A percentile compares a stretch with the other conserved stretches of the same genome.
These are phyloP conservation scores for Asobara japonica DNA, from an alignment of 1,140 invertebrate genomes.

Conservation along the genomic window DNA sequence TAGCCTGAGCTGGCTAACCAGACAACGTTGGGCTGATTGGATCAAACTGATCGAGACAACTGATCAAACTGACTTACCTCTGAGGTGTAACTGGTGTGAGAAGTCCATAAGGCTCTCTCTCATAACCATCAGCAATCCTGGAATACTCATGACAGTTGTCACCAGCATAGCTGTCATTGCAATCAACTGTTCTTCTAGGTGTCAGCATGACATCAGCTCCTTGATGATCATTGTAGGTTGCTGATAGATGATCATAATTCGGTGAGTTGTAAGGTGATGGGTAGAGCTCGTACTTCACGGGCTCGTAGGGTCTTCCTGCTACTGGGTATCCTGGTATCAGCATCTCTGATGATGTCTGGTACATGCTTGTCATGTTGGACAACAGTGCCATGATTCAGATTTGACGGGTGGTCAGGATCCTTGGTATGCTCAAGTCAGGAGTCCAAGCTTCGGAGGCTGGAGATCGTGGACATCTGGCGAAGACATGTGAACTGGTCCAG, in stretches of 20 bases:
- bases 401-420: too few species aligned
- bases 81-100: constrained; percentile 57
- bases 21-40: too few species aligned
- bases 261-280: constrained; percentile 61
- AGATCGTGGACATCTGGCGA: too few species aligned
- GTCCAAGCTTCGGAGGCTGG: too few species aligned
- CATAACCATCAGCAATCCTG: constrained; percentile 53
- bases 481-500: too few species aligned
- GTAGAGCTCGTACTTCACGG: constrained; percentile 51
- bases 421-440: too few species aligned
- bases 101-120: constrained; percentile 52
- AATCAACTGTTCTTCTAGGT: constrained; percentile 45
- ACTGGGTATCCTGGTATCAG: constrained; percentile 46
- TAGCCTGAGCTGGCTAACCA: too few species aligned
- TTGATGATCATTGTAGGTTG: constrained; percentile 46
- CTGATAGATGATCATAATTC: constrained; percentile 49
- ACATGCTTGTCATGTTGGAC: constrained; percentile 55
- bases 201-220: constrained; percentile 49
- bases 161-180: constrained; percentile 38
- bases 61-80: too few species aligned
- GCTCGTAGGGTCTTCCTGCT: constrained; percentile 46
- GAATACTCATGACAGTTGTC: constrained; percentile 48
- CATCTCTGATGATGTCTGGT: constrained; percentile 51
- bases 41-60: too few species aligned
- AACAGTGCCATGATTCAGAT: constrained; percentile 56